Evolutionary conservation across 2,888 invertebrate genomes (phyloP).

Genomic region (Saturnia japonica): DNA sequence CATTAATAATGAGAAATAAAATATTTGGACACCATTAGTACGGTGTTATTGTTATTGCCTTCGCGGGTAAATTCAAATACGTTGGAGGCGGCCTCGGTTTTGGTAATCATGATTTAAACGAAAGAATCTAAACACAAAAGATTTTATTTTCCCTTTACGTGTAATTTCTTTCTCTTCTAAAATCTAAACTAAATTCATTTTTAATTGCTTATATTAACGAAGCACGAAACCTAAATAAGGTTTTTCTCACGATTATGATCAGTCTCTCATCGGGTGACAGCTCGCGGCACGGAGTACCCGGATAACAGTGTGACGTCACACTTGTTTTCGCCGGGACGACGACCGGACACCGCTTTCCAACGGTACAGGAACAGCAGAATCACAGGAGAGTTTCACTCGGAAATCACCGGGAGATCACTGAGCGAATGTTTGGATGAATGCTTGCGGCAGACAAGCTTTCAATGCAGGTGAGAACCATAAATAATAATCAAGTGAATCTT

Average conservation of each 20-base stretch:
- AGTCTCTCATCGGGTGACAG: slow-evolving; percentile 84
- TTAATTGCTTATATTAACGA: slow-evolving; percentile 26
- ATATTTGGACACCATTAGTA: too few species aligned
- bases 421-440: slow-evolving; percentile 96
- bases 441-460: slow-evolving; percentile 93
- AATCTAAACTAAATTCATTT: background rate
- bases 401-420: slow-evolving; percentile 92
- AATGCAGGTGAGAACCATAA: slow-evolving; percentile 90
- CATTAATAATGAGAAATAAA: too few species aligned
- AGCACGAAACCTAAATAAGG: slow-evolving; percentile 67
- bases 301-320: slow-evolving; percentile 93
- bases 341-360: slow-evolving; percentile 94
- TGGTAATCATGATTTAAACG: too few species aligned
- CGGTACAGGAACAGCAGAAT: slow-evolving; percentile 92
- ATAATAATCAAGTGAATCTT: background rate
- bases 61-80: too few species aligned
- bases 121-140: too few species aligned
- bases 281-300: slow-evolving; percentile 93
- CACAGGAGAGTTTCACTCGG: slow-evolving; percentile 94
- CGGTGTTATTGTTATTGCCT: too few species aligned
- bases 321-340: slow-evolving; percentile 89
- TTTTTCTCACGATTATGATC: slow-evolving; percentile 76
- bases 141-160: background rate
- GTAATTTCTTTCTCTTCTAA: background rate
- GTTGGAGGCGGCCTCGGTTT: too few species aligned